Conservation (phyloP, 1,140 invertebrate species). For the Nylanderia fulva region DNA sequence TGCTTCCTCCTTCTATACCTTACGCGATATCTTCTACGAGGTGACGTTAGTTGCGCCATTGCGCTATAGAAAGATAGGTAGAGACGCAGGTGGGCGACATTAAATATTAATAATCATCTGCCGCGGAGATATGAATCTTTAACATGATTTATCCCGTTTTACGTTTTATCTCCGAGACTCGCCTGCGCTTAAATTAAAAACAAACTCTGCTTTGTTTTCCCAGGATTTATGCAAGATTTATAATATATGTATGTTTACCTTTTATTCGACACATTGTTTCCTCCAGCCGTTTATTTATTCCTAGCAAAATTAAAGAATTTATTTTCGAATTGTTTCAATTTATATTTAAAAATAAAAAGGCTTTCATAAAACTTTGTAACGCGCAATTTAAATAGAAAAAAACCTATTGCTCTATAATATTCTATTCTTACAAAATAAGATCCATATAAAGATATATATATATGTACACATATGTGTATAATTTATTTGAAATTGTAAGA, state of each 20-base stretch:
- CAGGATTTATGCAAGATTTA: background rate
- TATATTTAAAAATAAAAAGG: conserved; percentile 4
- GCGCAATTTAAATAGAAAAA: background rate
- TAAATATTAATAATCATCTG: conserved; percentile 51
- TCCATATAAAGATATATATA: background rate
- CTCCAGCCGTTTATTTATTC: background rate
- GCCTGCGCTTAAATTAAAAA: conserved; percentile 48
- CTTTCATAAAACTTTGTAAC: background rate
- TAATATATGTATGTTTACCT: conserved; percentile 6
- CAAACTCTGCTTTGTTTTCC: conserved; percentile 4
- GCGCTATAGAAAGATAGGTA: background rate
- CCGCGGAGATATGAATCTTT: conserved; percentile 26
- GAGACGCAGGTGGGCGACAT: conserved; percentile 1
- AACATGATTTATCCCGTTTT: conserved; percentile 30
- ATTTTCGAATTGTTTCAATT: background rate
- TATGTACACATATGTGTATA: too few species aligned
- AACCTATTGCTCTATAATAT: background rate
- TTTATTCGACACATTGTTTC: background rate
- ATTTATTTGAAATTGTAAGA: background rate
- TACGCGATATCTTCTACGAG: background rate
- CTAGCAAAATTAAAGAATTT: background rate
- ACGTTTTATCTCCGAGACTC: conserved; percentile 13
- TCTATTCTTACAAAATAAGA: background rate
- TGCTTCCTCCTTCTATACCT: background rate
- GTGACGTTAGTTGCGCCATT: conserved; percentile 11